Evolutionary conservation across 2,113 vertebrate genomes (phyloP).

Genomic region (Cyprinodon brontotheroides): DNA sequence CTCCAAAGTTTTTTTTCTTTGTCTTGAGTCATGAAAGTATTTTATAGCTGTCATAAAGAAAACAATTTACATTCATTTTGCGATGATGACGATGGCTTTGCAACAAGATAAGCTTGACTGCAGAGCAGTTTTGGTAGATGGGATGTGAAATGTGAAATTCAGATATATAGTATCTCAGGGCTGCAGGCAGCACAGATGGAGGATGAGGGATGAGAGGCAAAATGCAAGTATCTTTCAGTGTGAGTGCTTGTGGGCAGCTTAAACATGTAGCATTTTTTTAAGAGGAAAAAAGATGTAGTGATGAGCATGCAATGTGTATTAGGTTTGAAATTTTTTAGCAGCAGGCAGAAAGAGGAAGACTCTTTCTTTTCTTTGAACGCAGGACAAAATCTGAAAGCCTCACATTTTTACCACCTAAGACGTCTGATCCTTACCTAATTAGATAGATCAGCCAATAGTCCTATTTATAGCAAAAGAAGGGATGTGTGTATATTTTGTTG

Average conservation of each 20-base stretch:
- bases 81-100: not conserved
- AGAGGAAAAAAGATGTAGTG: not conserved
- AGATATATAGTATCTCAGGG: not conserved
- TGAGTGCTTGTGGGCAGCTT: not conserved
- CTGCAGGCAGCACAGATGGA: not conserved
- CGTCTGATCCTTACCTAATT: not conserved
- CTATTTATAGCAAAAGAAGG: not conserved
- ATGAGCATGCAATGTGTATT: not conserved
- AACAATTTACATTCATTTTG: not conserved
- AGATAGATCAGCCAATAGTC: not conserved
- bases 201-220: not conserved
- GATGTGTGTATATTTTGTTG: not conserved
- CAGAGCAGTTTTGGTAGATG: not conserved
- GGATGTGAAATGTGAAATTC: not conserved
- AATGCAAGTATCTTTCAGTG: not conserved
- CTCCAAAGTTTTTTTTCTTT: not conserved
- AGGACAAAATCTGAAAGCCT: not conserved
- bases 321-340: not conserved
- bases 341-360: not conserved
- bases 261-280: not conserved
- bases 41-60: not conserved
- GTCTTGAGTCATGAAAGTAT: not conserved
- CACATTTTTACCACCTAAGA: not conserved
- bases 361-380: not conserved
- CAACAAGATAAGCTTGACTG: not conserved